Evolutionary conservation across 2,888 invertebrate species (phyloP), one percentile per base, ranked within the genome.

Genomic region (Aquatica leii): DNA sequence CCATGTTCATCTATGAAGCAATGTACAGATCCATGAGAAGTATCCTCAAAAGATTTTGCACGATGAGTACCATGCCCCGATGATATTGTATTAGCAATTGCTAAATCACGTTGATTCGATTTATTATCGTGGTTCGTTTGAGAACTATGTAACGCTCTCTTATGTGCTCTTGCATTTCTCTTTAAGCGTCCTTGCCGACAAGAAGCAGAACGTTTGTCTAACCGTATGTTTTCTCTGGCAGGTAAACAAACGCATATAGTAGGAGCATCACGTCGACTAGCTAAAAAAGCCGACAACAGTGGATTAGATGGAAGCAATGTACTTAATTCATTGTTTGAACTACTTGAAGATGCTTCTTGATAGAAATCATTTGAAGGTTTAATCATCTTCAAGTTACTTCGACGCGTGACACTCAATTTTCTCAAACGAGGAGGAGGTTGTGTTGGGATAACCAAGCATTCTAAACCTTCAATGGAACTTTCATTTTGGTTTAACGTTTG

Each of bases 1-100:
- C 93, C 94, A 73, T 88, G 88, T 76, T 94, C 94, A 74, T 95
- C 94, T 79, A 91, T 88, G 75, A 93, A 94, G 78, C 90, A 93
- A 80, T 95, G 94, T 40, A 93, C 90, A 0, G 94, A 92, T 9
- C 93, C 94, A 73, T 94, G 92, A 1, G 85, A 86, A 0, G 93
- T 93, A 75, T 95, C 95, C 59, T 92, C 90, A 74, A 93, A 92
- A 20, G 89, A 91, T 18, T 88, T 88, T 2, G 94, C 94, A 59
- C 93, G 84, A 76, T 94, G 93, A 17, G 85, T 86, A 20, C 84
- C 82, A 63, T 78, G 77, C 14, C 79, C 79, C 0, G 82, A 81
- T 6, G 83, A 80, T 65, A 82, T 76, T 1, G 83, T 77, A 52
- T 78, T 80, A 18, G 82, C 80, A 21, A 84, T 79, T 1, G 83